Conservation (phyloP, 2,797 vertebrate species). For the Phoxinus dragarum region DNA sequence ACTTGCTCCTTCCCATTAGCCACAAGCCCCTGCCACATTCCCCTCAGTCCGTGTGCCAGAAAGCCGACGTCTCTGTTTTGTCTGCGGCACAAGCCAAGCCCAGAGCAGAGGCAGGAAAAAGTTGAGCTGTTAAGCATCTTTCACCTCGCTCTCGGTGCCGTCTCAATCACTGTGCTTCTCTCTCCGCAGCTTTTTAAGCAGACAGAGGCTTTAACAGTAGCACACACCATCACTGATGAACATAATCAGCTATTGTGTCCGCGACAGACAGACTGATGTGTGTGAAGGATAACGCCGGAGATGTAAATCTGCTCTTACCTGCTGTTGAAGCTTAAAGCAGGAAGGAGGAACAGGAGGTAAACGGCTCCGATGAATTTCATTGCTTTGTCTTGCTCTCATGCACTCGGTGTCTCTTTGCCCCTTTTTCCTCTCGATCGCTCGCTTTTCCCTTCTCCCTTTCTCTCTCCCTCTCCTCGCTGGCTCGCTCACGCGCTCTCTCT, state of each 20-base stretch:
- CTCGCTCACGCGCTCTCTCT: slow-evolving; percentile 55
- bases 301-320: slow-evolving; percentile 72
- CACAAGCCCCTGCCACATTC: slow-evolving; percentile 43
- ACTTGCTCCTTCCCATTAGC: slow-evolving; percentile 64
- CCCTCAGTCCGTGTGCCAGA: slow-evolving; percentile 17
- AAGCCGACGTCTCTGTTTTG: slow-evolving; percentile 39
- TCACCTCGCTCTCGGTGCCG: slow-evolving; percentile 62
- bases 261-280: slow-evolving; percentile 51
- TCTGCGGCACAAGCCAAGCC: slow-evolving; percentile 38
- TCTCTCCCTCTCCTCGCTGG: slow-evolving; percentile 66
- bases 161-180: slow-evolving; percentile 56
- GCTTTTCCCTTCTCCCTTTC: slow-evolving; percentile 40
- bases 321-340: slow-evolving; percentile 80
- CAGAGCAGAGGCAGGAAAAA: slow-evolving; percentile 66
- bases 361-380: slow-evolving; percentile 84
- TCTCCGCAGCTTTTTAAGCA: slow-evolving; percentile 52
- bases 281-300: slow-evolving; percentile 33
- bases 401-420: slow-evolving; percentile 71
- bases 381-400: slow-evolving; percentile 77
- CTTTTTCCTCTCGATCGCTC: slow-evolving; percentile 46
- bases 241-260: slow-evolving; percentile 59
- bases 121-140: slow-evolving; percentile 73
- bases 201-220: slow-evolving; percentile 60
- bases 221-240: slow-evolving; percentile 62
- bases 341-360: slow-evolving; percentile 80